Percentiles rank a stretch among this genome's conserved stretches.
phyloP scores from a whole-genome alignment of 37 sponge, comb jelly and placozoan genomes.

The Petrosia ficiformis region DNA sequence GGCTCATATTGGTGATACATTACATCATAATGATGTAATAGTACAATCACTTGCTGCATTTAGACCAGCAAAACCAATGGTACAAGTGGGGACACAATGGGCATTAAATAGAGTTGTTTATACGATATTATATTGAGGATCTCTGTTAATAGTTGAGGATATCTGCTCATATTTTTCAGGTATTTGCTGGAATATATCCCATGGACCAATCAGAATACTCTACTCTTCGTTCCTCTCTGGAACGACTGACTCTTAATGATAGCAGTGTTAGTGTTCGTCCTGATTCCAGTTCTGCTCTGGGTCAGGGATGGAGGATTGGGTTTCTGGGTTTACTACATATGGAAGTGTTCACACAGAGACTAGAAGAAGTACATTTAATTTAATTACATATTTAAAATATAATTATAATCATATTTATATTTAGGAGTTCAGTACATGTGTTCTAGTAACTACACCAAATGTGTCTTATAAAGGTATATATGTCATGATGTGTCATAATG shows the following conservation, averaged over 20 bases:
- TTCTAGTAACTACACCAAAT: slow-evolving; percentile 87
- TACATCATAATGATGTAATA: slow-evolving; percentile 37
- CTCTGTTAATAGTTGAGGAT: background rate
- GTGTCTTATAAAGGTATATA: slow-evolving; percentile 86
- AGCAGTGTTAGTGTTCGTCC: slow-evolving; percentile 67
- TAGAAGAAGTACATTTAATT: slow-evolving; percentile 71
- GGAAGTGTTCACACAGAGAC: slow-evolving; percentile 93
- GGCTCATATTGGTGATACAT: slow-evolving; percentile 92
- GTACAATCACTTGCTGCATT: slow-evolving; percentile 72
- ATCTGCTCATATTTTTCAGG: slow-evolving; percentile 37
- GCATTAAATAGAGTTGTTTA: too few relatives aligned
- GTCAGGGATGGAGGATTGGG: slow-evolving; percentile 93
- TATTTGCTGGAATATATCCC: slow-evolving; percentile 93
- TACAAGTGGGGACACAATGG: slow-evolving; percentile 12
- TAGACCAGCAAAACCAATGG: slow-evolving; percentile 84
- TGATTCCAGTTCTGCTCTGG: slow-evolving; percentile 75
- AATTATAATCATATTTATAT: background rate
- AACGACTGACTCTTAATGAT: slow-evolving; percentile 87
- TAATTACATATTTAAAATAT: background rate
- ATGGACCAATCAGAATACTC: slow-evolving; percentile 61
- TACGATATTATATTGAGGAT: too few relatives aligned
- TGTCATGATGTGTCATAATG: too few relatives aligned
- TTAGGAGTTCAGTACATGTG: slow-evolving; percentile 82
- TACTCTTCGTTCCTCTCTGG: slow-evolving; percentile 58
- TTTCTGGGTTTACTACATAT: slow-evolving; percentile 93